Evolutionary conservation across 2,888 invertebrate species (phyloP), one percentile per base, ranked within the genome.

Genomic region (Erynnis tages): DNA sequence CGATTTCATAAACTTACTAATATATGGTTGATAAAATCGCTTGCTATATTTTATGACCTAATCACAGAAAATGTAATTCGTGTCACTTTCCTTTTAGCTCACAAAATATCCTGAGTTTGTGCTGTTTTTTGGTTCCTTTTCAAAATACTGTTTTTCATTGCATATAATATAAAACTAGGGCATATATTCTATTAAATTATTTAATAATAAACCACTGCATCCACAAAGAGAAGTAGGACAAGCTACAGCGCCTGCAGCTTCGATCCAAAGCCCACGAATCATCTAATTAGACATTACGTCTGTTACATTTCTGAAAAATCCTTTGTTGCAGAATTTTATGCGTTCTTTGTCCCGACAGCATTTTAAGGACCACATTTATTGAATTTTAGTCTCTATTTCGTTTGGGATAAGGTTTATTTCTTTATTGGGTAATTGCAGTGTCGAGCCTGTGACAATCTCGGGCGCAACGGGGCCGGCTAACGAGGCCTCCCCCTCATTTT

Each of bases 281-380:
- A 81, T 81, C 79, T 85, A 87, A 86, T 86, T 86, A 86, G 79
- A 76, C 77, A 82, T 84, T 79, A 81, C 78, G 80, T 81, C 79
- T 80, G 79, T 82, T 71, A 82, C 79, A 79, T 79, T 79, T 81
- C 79, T 77, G 77, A 80, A 82, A 85, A 38, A 78, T 81, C 82
- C 84, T 86, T 84, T 86, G 85, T 73, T 79, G 80, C 77, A 79
- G 72, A 79, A 76, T 82, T 86, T 82, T 83, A 83, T 82, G 76
- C 78, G 77, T 79, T 82, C 82, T 81, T 82, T 85, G 81, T 84
- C 76, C 70, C 71, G 68, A 65, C 69, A 71, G 72, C 66, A 69
- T 78, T 82, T 79, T 79, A 70, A 71, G 73, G 69, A 61, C 57
- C 49, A 25, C 25, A 16, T 19, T 46, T 52, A 5, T 47, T 41